phyloP scores from a whole-genome alignment of 2,113 vertebrate genomes.

The Brienomyrus brachyistius region DNA sequence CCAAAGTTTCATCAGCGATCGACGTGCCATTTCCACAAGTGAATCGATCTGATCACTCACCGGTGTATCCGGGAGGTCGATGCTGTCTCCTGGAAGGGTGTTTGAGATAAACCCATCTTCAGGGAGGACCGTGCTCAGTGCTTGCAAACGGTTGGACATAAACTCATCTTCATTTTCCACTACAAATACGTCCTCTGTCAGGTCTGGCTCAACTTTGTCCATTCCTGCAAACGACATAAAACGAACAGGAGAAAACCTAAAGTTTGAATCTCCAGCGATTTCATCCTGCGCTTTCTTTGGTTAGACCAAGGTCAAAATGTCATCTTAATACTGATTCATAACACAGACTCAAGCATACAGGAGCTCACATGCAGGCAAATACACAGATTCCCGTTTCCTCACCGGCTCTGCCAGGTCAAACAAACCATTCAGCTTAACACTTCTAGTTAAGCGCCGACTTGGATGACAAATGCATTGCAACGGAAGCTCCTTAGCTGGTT shows the following conservation, averaged over 20 bases:
- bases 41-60: slow-evolving; percentile 36
- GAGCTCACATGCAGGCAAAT: background rate
- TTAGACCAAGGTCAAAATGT: background rate
- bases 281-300: background rate
- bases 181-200: slow-evolving; percentile 55
- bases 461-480: background rate
- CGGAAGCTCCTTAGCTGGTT: background rate
- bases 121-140: slow-evolving; percentile 24
- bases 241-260: background rate
- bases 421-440: background rate
- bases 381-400: background rate
- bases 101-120: slow-evolving; percentile 34
- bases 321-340: background rate
- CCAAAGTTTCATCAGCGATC: background rate
- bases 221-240: slow-evolving; percentile 7
- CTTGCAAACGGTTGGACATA: slow-evolving; percentile 32
- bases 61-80: slow-evolving; percentile 45
- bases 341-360: background rate
- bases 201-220: slow-evolving; percentile 31
- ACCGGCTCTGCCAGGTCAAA: background rate
- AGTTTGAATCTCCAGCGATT: background rate
- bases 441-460: background rate
- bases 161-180: slow-evolving; percentile 43
- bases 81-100: slow-evolving; percentile 27
- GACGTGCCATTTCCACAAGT: background rate